Evolutionary conservation across 2,113 vertebrate genomes (phyloP).

Genomic region (Coptodon rendalli): DNA sequence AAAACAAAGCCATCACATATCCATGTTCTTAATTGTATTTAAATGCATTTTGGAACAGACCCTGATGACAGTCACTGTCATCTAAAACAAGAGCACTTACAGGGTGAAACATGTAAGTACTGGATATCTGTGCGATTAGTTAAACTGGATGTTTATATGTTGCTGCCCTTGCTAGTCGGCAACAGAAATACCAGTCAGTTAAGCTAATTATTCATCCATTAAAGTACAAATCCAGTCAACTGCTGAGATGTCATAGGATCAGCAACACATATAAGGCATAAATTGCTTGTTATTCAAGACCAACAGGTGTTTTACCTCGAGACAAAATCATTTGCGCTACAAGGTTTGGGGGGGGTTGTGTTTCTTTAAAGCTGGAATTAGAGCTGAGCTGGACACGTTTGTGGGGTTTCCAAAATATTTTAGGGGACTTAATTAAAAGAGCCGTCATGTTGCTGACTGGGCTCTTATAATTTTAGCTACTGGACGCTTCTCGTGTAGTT

Average conservation of each 20-base stretch:
- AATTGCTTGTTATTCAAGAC: background rate
- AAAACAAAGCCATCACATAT: background rate
- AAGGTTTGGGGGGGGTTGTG: background rate
- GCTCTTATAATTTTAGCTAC: background rate
- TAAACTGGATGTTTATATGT: background rate
- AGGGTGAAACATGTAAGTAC: background rate
- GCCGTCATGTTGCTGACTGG: too few relatives aligned
- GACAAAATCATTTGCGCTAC: background rate
- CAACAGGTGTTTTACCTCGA: background rate
- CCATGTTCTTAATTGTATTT: background rate
- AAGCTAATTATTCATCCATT: background rate
- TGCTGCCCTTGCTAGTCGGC: background rate
- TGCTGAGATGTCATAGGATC: background rate
- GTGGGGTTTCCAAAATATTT: background rate
- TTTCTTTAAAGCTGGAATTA: background rate
- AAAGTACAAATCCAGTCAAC: background rate
- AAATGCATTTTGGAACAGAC: background rate
- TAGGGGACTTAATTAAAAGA: background rate
- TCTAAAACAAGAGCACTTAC: background rate
- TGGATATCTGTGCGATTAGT: too few relatives aligned
- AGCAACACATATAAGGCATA: background rate
- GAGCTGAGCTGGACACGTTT: background rate
- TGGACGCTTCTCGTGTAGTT: background rate
- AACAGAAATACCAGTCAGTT: background rate
- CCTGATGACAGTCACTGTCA: background rate